These are phyloP conservation scores for Isurus oxyrinchus DNA, from an alignment of 2,113 vertebrate species.

Conservation along the genomic window DNA sequence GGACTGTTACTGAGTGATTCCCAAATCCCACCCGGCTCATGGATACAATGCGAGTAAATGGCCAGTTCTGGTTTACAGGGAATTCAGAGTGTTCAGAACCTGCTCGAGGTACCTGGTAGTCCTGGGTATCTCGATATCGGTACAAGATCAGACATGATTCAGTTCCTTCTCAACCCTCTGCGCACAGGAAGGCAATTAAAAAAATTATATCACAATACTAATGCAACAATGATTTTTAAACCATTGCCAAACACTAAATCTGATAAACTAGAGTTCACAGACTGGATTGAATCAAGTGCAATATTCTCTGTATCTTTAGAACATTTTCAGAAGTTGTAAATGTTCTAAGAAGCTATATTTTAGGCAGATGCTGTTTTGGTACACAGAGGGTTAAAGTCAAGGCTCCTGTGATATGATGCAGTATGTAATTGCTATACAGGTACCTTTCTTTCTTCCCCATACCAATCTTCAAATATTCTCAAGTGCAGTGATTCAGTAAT, in stretches of 20 bases:
- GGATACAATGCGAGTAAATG: not conserved
- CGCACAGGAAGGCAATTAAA: not conserved
- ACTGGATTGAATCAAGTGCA: not conserved
- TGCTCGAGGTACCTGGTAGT: not conserved
- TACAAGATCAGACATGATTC: not conserved
- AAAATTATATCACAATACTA: not conserved
- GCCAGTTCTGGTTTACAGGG: not conserved
- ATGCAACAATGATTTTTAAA: not conserved
- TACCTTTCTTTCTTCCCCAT: not conserved
- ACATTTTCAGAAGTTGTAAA: not conserved
- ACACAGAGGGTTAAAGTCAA: not conserved
- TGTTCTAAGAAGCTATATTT: not conserved
- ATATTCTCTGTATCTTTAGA: not conserved
- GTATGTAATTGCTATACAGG: not conserved
- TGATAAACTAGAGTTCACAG: not conserved
- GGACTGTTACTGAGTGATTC: not conserved
- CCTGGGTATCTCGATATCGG: not conserved
- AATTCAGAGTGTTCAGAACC: not conserved
- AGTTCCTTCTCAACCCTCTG: not conserved
- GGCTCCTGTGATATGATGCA: not conserved
- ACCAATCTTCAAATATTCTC: not conserved
- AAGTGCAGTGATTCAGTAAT: slow-evolving; percentile 17
- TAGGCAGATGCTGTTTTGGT: not conserved
- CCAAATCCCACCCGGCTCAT: not conserved
- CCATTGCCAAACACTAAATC: not conserved